phyloP scores from a whole-genome alignment of 2,888 invertebrate species.

The Hesperia comma region DNA sequence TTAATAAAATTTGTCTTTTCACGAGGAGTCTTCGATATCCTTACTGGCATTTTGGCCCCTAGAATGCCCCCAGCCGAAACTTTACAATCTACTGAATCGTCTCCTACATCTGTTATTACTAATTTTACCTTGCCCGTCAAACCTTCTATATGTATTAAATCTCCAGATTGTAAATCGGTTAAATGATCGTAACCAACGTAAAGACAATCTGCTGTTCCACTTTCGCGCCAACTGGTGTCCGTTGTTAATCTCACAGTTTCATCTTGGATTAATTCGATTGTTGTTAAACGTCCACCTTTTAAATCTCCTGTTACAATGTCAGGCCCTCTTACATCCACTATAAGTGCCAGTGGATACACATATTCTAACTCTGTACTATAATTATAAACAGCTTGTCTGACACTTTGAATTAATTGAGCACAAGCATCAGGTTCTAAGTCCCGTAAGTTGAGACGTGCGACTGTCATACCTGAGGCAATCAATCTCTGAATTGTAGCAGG shows the following conservation, averaged over 20 bases:
- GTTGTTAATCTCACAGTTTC: conserved; percentile 76
- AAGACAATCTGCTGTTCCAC: conserved; percentile 81
- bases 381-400: conserved; percentile 76
- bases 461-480: conserved; percentile 76
- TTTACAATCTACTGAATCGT: conserved; percentile 78
- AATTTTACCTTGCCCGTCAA: conserved; percentile 69
- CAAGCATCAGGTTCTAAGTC: conserved; percentile 73
- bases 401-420: conserved; percentile 71
- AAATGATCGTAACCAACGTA: conserved; percentile 82
- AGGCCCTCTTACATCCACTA: conserved; percentile 71
- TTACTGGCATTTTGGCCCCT: conserved; percentile 78
- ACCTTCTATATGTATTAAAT: conserved; percentile 77
- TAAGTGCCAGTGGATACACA: conserved; percentile 76
- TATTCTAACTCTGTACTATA: conserved; percentile 76
- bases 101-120: conserved; percentile 65
- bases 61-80: conserved; percentile 81
- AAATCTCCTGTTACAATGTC: conserved; percentile 73
- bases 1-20: conserved; percentile 66
- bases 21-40: conserved; percentile 77
- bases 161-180: conserved; percentile 76
- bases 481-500: conserved; percentile 70
- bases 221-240: conserved; percentile 79
- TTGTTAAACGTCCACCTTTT: conserved; percentile 66
- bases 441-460: conserved; percentile 73
- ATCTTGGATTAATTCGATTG: conserved; percentile 64